Conservation (phyloP, 1,140 invertebrate species). For the Zaprionus ornatus region DNA sequence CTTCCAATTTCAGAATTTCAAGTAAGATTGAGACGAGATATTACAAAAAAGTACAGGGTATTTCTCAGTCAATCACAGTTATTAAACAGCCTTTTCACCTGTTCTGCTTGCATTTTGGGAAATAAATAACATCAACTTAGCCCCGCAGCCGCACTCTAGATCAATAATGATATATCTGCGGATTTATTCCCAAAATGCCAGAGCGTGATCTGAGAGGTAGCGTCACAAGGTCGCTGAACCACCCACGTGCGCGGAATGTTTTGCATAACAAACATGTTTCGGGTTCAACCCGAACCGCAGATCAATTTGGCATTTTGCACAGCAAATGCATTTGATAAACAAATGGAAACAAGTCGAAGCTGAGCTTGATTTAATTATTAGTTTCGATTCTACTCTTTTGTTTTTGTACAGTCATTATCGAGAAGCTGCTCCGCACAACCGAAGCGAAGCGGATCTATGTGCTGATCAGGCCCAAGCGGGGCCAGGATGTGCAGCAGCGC, state of each 20-base stretch:
- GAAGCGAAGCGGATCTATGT: constrained; percentile 89
- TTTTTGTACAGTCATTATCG: constrained; percentile 87
- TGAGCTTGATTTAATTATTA: not conserved
- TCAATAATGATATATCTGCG: not conserved
- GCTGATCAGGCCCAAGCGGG: constrained; percentile 90
- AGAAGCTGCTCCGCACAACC: constrained; percentile 91
- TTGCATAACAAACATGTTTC: constrained; percentile 4
- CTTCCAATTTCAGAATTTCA: not conserved
- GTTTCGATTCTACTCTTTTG: not conserved
- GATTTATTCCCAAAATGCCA: not conserved
- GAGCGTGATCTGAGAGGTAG: not conserved
- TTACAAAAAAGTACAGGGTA: not conserved
- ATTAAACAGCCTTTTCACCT: not conserved
- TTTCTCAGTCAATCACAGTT: not conserved
- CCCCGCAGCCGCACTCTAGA: not conserved
- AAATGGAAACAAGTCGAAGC: not conserved
- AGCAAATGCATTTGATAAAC: not conserved
- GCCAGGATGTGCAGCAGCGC: constrained; percentile 88
- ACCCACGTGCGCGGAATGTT: not conserved
- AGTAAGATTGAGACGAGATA: not conserved
- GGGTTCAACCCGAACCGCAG: not conserved
- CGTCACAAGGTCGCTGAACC: not conserved
- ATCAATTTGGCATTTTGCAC: not conserved
- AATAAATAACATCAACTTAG: not conserved
- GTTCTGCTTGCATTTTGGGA: not conserved